Conservation (phyloP, 1,140 invertebrate species). For the Pentalonia nigronervosa region DNA sequence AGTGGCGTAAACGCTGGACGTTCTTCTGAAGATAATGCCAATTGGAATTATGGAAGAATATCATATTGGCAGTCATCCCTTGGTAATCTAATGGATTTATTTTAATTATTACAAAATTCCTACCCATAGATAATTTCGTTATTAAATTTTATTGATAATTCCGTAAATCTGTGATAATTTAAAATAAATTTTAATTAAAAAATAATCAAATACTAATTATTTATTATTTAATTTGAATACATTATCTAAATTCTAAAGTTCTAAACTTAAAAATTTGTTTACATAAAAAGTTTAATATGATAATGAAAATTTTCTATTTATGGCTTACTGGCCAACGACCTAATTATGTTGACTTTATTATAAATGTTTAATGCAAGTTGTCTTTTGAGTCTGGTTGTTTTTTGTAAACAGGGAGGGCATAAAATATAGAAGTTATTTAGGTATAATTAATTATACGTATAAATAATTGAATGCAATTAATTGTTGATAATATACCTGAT, state of each 20-base stretch:
- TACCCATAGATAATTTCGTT: neutral
- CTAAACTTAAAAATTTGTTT: neutral
- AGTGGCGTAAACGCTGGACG: neutral
- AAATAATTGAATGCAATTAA: neutral
- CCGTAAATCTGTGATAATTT: neutral
- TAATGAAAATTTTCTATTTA: neutral
- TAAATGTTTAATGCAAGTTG: neutral
- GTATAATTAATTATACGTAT: neutral
- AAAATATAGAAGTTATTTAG: neutral
- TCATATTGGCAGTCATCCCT: neutral
- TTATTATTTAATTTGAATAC: neutral
- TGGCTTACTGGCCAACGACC: neutral
- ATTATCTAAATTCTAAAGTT: neutral
- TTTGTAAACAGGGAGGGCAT: neutral
- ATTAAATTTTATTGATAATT: neutral
- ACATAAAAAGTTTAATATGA: neutral
- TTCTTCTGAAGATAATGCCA: neutral
- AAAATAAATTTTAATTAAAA: too few species aligned
- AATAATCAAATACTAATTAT: neutral
- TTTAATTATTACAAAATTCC: neutral
- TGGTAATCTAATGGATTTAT: neutral
- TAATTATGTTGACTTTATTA: neutral
- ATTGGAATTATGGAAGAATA: conserved; percentile 26
- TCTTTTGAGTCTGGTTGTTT: neutral
- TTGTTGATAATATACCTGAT: neutral